Conservation (phyloP, 2,797 vertebrate genomes). For the Chromis chromis region DNA sequence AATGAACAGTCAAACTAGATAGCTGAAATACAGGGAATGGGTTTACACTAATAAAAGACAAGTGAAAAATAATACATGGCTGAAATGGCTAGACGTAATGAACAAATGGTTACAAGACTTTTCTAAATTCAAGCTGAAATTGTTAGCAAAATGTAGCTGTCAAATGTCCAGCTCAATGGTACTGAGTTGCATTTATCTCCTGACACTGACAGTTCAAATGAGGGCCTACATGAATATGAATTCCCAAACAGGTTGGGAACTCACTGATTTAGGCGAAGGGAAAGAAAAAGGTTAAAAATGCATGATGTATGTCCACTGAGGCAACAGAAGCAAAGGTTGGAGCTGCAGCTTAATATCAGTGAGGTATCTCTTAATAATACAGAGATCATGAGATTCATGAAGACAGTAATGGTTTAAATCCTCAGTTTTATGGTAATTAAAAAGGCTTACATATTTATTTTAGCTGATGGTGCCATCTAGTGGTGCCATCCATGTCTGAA, state of each 20-base stretch:
- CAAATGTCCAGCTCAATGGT: neutral
- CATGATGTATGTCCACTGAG: neutral
- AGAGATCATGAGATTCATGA: too few species aligned
- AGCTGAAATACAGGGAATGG: too few species aligned
- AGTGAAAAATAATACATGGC: neutral
- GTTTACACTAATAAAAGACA: too few species aligned
- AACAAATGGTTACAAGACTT: neutral
- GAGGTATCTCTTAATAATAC: neutral
- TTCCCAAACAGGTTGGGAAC: too few species aligned
- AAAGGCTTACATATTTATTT: constrained; percentile 6
- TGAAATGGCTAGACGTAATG: neutral
- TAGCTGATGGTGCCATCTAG: constrained; percentile 71
- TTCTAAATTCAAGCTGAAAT: too few species aligned
- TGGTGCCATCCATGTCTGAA: constrained; percentile 40
- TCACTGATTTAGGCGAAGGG: neutral
- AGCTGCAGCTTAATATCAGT: neutral
- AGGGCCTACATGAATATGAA: too few species aligned
- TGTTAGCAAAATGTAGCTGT: too few species aligned
- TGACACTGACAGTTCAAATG: neutral
- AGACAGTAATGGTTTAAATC: too few species aligned
- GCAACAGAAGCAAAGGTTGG: neutral
- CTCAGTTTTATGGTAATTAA: neutral
- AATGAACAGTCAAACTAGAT: neutral
- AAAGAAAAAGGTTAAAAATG: too few species aligned
- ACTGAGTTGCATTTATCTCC: too few species aligned